Percentiles rank a stretch among this genome's conserved stretches.
These are phyloP conservation scores for Barypeithes pellucidus DNA, from an alignment of 2,888 invertebrate genomes.

Conservation along the genomic window DNA sequence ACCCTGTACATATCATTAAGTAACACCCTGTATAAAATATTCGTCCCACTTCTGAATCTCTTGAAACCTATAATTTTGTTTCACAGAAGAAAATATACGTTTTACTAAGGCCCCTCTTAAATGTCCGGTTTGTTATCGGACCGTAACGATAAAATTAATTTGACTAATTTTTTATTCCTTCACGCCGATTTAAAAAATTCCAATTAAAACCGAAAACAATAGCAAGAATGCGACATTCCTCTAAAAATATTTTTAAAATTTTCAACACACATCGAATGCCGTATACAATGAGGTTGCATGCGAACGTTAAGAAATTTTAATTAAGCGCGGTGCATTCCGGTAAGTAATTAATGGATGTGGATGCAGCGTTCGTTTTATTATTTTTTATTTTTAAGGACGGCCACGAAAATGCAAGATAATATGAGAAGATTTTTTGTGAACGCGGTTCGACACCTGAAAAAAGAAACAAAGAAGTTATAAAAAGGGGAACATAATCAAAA, in stretches of 20 bases:
- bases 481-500: no score
- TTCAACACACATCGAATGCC: slow-evolving; percentile 1
- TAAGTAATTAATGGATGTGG: slow-evolving; percentile 40
- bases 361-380: slow-evolving; percentile 16
- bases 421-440: neutral
- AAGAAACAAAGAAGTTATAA: neutral
- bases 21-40: no score
- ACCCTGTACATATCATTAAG: no score
- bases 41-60: no score
- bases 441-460: no score
- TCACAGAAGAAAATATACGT: no score
- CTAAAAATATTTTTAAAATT: slow-evolving; percentile 10
- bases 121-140: no score
- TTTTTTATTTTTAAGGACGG: slow-evolving; percentile 20
- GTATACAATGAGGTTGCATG: slow-evolving; percentile 37
- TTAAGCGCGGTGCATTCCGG: slow-evolving; percentile 40
- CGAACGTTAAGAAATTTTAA: slow-evolving; percentile 44
- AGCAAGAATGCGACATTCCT: neutral
- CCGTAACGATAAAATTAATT: neutral
- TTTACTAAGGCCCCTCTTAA: no score
- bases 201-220: neutral
- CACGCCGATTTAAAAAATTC: neutral
- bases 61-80: no score
- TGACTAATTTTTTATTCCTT: neutral
- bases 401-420: neutral